A percentile compares a stretch with the other conserved stretches of the same genome.
phyloP scores from a whole-genome alignment of 1,140 invertebrate genomes.

The Brachionus rotundiformis region DNA sequence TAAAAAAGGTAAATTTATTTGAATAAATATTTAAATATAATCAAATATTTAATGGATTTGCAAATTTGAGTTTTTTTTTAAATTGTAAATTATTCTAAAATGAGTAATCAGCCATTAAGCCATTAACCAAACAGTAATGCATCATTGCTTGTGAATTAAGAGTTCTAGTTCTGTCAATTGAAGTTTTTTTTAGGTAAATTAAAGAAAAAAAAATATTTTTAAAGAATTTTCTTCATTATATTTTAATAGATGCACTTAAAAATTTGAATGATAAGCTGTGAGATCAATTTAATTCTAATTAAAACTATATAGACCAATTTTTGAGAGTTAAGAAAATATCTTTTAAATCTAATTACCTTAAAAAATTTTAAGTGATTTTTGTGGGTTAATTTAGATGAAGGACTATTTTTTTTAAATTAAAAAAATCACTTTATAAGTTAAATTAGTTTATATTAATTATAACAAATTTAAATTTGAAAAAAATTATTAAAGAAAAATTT shows the following conservation, averaged over 20 bases:
- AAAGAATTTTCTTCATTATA: not conserved
- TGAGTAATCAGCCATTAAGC: not conserved
- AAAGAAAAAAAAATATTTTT: not conserved
- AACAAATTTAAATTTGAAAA: no score
- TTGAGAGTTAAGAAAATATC: not conserved
- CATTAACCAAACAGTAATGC: not conserved
- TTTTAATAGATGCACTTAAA: not conserved
- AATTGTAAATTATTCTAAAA: not conserved
- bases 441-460: no score
- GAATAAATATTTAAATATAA: not conserved
- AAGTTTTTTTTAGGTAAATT: not conserved
- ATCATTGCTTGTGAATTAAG: not conserved
- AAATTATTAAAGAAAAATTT: no score
- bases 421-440: no score
- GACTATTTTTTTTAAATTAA: not conserved
- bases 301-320: not conserved
- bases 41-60: not conserved
- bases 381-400: not conserved
- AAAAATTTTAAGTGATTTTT: slow-evolving; percentile 2
- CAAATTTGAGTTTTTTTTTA: not conserved
- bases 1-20: not conserved
- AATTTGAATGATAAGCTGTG: not conserved
- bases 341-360: not conserved
- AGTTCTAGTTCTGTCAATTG: not conserved
- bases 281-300: not conserved